Percentiles rank a stretch among this genome's conserved stretches.
Conservation (phyloP, 2,888 invertebrate genomes). For the Nesidiocoris tenuis region DNA sequence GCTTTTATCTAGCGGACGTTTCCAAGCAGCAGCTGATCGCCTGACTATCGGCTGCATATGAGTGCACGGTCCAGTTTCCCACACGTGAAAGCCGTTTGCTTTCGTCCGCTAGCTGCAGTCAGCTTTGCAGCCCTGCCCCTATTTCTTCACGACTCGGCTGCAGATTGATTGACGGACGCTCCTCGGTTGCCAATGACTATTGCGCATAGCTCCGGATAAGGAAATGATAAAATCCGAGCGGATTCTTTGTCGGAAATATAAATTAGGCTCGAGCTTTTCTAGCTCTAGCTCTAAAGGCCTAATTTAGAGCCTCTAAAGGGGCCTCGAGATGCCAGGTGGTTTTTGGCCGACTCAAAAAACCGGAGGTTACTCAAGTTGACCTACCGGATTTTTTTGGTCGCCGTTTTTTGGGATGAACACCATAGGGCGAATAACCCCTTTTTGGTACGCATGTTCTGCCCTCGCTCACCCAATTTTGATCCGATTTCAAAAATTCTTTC, state of each 20-base stretch:
- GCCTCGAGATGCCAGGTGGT: too few species aligned
- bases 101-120: neutral
- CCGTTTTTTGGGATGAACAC: too few species aligned
- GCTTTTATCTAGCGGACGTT: neutral
- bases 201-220: neutral
- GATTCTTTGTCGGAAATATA: neutral
- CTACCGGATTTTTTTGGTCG: too few species aligned
- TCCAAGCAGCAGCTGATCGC: neutral
- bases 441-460: too few species aligned
- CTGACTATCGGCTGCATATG: neutral
- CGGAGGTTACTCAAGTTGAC: too few species aligned
- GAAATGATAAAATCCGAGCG: neutral
- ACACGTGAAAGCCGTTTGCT: conserved; percentile 1
- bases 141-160: neutral
- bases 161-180: neutral
- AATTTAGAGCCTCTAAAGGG: too few species aligned
- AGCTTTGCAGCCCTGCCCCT: neutral
- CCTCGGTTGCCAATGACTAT: neutral
- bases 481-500: too few species aligned
- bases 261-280: too few species aligned
- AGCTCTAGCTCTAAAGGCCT: too few species aligned
- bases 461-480: too few species aligned
- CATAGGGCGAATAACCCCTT: too few species aligned
- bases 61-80: conserved; percentile 1
- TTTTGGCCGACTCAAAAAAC: too few species aligned